Conservation (phyloP, 2,113 vertebrate genomes). For the Paraplagusia blochii region DNA sequence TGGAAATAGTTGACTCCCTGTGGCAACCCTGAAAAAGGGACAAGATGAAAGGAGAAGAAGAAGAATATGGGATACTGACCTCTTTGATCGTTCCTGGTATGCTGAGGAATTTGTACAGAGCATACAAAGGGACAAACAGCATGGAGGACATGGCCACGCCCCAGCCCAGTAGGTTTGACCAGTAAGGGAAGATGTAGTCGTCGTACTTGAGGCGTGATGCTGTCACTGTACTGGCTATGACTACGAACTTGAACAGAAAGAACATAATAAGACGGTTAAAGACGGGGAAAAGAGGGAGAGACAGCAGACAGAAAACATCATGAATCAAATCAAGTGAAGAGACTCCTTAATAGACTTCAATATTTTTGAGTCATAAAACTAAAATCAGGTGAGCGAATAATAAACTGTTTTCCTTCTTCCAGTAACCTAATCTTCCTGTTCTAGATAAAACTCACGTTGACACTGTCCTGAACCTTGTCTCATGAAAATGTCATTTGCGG, state of each 20-base stretch:
- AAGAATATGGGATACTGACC: slow-evolving; percentile 78
- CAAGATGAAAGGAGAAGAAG: too few species aligned
- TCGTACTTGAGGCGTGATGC: slow-evolving; percentile 88
- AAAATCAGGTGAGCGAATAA: slow-evolving; percentile 5
- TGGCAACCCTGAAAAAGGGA: too few species aligned
- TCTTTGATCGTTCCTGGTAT: slow-evolving; percentile 85
- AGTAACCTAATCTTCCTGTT: slow-evolving; percentile 22
- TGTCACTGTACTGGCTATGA: slow-evolving; percentile 90
- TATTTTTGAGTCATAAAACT: slow-evolving; percentile 11
- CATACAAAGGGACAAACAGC: slow-evolving; percentile 87
- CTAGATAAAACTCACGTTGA: not conserved
- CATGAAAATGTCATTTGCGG: slow-evolving; percentile 19
- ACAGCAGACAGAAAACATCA: not conserved
- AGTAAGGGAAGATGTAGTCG: slow-evolving; percentile 87
- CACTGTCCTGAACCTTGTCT: not conserved
- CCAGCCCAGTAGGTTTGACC: slow-evolving; percentile 92
- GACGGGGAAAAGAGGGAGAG: not conserved
- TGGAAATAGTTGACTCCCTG: too few species aligned
- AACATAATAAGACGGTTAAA: not conserved
- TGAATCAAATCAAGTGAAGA: not conserved
- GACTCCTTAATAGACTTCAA: slow-evolving; percentile 3
- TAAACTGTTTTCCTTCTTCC: not conserved
- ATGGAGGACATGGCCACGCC: slow-evolving; percentile 92
- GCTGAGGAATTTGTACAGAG: slow-evolving; percentile 88
- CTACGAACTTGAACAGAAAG: slow-evolving; percentile 82